Conservation (phyloP, 2,113 vertebrate genomes). For the Archilochus colubris region DNA sequence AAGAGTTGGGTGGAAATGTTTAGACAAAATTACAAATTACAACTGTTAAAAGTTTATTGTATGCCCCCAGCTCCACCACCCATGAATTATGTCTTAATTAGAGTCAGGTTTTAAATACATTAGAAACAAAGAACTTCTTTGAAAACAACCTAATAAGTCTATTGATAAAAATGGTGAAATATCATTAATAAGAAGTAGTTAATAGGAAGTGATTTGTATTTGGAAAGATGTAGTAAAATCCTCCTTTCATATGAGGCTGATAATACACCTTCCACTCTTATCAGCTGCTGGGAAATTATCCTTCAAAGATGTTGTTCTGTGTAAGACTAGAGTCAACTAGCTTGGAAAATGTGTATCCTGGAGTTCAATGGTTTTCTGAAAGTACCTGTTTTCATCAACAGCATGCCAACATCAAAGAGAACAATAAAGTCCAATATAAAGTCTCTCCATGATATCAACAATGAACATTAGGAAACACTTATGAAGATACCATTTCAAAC, state of each 20-base stretch:
- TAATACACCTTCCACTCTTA: background rate
- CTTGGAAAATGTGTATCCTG: background rate
- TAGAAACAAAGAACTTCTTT: background rate
- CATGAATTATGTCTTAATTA: background rate
- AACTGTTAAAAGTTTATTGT: background rate
- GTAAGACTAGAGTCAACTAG: background rate
- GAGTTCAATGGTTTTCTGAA: background rate
- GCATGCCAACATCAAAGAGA: background rate
- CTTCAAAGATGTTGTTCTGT: background rate
- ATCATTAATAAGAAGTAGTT: background rate
- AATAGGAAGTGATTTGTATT: background rate
- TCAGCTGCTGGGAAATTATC: background rate
- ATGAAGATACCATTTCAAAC: background rate
- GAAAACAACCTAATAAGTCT: background rate
- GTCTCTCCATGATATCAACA: background rate
- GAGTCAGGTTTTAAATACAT: background rate
- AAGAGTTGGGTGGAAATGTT: background rate
- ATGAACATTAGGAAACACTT: background rate
- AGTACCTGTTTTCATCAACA: background rate
- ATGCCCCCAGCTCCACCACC: background rate
- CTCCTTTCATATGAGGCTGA: background rate
- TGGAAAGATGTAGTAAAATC: background rate
- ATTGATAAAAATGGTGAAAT: background rate
- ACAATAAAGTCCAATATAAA: background rate
- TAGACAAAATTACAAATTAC: background rate